These are phyloP conservation scores for Caenorhabditis zanzibari DNA, from an alignment of 2,888 invertebrate genomes.

Conservation along the genomic window DNA sequence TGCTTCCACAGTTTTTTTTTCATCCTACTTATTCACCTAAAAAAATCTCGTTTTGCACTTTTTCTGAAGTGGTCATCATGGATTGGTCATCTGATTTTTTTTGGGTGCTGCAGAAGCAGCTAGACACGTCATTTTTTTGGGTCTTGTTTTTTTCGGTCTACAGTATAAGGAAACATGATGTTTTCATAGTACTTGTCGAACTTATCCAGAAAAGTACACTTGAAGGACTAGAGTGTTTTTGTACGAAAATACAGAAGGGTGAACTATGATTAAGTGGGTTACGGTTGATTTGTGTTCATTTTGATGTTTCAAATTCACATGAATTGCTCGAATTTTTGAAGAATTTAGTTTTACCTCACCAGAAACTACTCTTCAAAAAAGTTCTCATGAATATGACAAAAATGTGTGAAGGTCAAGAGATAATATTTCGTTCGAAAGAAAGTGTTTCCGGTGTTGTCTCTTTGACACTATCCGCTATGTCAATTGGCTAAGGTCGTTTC, in stretches of 20 bases:
- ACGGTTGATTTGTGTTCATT: too few relatives aligned
- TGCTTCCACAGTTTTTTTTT: slow-evolving; percentile 8
- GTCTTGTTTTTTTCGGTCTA: too few relatives aligned
- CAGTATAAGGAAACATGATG: background rate
- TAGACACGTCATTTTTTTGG: slow-evolving; percentile 8
- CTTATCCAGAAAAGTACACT: background rate
- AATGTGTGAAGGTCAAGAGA: slow-evolving; percentile 55
- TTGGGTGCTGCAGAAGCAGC: background rate
- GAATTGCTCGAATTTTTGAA: too few relatives aligned
- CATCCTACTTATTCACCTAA: background rate
- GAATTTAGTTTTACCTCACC: too few relatives aligned
- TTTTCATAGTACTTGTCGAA: background rate
- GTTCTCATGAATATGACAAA: slow-evolving; percentile 5
- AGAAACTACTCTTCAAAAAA: background rate
- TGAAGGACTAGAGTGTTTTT: background rate
- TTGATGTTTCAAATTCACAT: too few relatives aligned
- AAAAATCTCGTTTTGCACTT: slow-evolving; percentile 38
- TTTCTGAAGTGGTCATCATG: slow-evolving; percentile 36
- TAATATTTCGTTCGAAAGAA: slow-evolving; percentile 25
- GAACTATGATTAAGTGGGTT: too few relatives aligned
- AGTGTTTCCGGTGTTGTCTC: slow-evolving; percentile 40
- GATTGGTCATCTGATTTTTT: slow-evolving; percentile 27
- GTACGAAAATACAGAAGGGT: too few relatives aligned
- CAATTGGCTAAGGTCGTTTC: slow-evolving; percentile 56
- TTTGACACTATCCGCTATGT: slow-evolving; percentile 29